Evolutionary conservation across 1,140 invertebrate genomes (phyloP).

Genomic region (Orchesella cincta): DNA sequence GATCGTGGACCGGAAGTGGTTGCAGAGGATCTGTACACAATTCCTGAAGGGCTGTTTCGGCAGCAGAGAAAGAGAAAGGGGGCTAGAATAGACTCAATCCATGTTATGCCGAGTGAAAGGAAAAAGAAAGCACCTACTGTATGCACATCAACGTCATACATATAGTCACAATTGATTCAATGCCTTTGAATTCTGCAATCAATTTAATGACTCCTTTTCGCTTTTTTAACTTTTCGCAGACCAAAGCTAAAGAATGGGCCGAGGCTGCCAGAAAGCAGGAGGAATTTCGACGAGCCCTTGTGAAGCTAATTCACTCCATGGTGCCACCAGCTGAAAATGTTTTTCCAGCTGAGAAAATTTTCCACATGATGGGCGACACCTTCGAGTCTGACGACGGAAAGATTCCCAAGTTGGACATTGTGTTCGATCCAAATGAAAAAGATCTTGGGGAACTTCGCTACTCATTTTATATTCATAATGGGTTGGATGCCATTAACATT

Average conservation of each 20-base stretch:
- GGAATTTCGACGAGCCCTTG: conserved; percentile 75
- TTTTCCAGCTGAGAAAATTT: neutral
- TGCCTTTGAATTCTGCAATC: too few species aligned
- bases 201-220: too few species aligned
- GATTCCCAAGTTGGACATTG: conserved; percentile 28
- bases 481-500: conserved; percentile 82
- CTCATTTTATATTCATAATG: conserved; percentile 86
- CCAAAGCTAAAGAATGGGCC: conserved; percentile 61
- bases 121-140: conserved; percentile 40
- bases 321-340: conserved; percentile 26
- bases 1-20: conserved; percentile 40
- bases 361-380: conserved; percentile 13
- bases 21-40: conserved; percentile 41
- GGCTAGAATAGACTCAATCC: conserved; percentile 30
- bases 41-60: conserved; percentile 33
- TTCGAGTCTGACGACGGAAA: conserved; percentile 34
- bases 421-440: conserved; percentile 41
- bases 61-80: neutral
- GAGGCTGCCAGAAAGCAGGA: conserved; percentile 72
- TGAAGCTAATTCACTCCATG: conserved; percentile 67
- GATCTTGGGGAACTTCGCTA: conserved; percentile 76
- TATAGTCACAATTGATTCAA: too few species aligned
- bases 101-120: conserved; percentile 31
- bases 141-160: neutral
- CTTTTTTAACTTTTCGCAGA: conserved; percentile 33